phyloP scores from a whole-genome alignment of 2,888 invertebrate genomes.

The Chaetogeoica ovagalla region DNA sequence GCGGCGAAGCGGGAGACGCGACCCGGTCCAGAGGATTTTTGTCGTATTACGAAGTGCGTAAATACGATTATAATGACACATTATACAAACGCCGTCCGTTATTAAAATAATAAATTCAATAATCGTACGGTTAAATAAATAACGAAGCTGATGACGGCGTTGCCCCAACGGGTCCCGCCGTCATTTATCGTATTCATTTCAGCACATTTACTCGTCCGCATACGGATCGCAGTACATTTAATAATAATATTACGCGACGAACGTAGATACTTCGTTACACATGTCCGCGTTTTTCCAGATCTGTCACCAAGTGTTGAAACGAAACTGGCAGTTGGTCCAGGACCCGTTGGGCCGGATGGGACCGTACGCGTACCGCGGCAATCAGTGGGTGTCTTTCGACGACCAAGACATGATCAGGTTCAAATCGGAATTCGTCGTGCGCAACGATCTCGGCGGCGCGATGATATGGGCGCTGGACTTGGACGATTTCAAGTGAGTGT shows the following conservation, averaged over 20 bases:
- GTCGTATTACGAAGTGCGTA: conserved; percentile 79
- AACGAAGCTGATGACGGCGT: too few species aligned
- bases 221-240: too few species aligned
- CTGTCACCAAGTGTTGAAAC: conserved; percentile 74
- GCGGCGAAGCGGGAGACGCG: conserved; percentile 85
- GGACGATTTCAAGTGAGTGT: conserved; percentile 71
- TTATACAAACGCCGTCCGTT: too few species aligned
- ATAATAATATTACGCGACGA: too few species aligned
- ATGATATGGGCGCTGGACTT: conserved; percentile 90
- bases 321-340: conserved; percentile 77
- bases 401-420: conserved; percentile 80
- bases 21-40: conserved; percentile 86
- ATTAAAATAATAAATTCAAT: too few species aligned
- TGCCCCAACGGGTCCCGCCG: too few species aligned
- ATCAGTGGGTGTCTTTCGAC: conserved; percentile 94
- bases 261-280: too few species aligned
- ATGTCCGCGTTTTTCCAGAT: conserved; percentile 64
- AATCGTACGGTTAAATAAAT: too few species aligned
- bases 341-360: conserved; percentile 82
- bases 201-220: too few species aligned
- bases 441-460: conserved; percentile 79
- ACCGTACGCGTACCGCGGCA: conserved; percentile 79
- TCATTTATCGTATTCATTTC: too few species aligned
- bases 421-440: conserved; percentile 79
- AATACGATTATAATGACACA: too few species aligned